Base-by-base conservation (phyloP, 2,113 vertebrate species). In the Equus przewalskii region DNA sequence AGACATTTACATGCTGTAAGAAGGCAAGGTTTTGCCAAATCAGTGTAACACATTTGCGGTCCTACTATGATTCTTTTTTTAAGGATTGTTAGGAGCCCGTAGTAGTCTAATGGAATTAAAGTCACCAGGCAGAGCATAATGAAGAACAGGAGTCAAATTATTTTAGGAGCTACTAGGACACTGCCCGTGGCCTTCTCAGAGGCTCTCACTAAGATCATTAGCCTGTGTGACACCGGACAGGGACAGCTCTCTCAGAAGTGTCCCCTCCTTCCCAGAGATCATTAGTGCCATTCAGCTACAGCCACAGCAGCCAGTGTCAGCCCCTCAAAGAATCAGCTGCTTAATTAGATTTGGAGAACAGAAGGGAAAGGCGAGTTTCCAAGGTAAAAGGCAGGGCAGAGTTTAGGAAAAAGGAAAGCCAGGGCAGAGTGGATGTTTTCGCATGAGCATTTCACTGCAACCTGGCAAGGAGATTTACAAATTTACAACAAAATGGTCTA, bases 41-140 rank as follows among this genome's bases (percentile, higher is more conserved):
- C 87, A 60, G 65, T 36, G 24, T 69, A 24, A 76, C 30, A 41
- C 6, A 9, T 75, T 51, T 51, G 41, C 6, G 82, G n/a, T 85
- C 81, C 65, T 64, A 36, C 49, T 90, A 51, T 41, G n/a, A 72
- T 44, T 70, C 49, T 90, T 33, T 56, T 86, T 76, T 58, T 36
- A 51, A 89, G 30, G 58, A n/a, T 70, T n/a, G 28, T 79, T 44
- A 85, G 72, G 33, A 70, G 21, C 49, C 49, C 46, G 49, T 56
- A 72, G 67, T 72, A 91, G n/a, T 56, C 60, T 84, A 96, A 89
- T 93, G 46, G 82, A 91, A 91, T 92, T 56, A 79, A 98, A 93
- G 85, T 94, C 93, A 93, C 51, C 72, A 86, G 54, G 82, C 86
- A 96, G 87, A 96, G 58, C 75, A 58, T 83, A 91, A 72, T 96